phyloP scores from a whole-genome alignment of 2,797 vertebrate genomes.

The Molothrus aeneus region DNA sequence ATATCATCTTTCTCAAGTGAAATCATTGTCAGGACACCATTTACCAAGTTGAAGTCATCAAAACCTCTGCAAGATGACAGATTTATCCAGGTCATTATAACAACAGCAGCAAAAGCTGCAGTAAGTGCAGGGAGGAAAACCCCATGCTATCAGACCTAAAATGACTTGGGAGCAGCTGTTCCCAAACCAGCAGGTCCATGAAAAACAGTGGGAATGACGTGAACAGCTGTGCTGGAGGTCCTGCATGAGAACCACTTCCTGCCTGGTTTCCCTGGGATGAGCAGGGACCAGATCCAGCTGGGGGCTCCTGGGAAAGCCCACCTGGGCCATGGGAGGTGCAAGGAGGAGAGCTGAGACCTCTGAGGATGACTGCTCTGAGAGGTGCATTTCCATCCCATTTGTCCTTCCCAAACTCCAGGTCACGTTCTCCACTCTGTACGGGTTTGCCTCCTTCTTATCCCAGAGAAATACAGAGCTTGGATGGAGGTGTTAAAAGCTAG shows the following conservation, averaged over 20 bases:
- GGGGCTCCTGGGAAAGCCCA: neutral
- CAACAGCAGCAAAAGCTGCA: neutral
- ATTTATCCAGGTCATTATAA: neutral
- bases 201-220: neutral
- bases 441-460: neutral
- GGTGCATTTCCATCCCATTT: neutral
- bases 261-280: neutral
- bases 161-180: slow-evolving; percentile 5
- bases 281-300: neutral
- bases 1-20: neutral
- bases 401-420: neutral
- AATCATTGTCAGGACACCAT: neutral
- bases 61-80: neutral
- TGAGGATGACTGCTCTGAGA: neutral
- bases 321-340: neutral
- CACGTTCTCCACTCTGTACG: rapidly evolving
- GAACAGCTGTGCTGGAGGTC: neutral
- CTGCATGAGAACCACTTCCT: neutral
- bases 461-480: neutral
- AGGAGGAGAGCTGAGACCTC: neutral
- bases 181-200: neutral
- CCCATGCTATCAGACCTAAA: neutral
- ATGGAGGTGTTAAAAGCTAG: neutral
- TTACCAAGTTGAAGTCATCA: neutral
- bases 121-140: neutral